phyloP scores from a whole-genome alignment of 2,797 vertebrate genomes.

The Karalla daura region DNA sequence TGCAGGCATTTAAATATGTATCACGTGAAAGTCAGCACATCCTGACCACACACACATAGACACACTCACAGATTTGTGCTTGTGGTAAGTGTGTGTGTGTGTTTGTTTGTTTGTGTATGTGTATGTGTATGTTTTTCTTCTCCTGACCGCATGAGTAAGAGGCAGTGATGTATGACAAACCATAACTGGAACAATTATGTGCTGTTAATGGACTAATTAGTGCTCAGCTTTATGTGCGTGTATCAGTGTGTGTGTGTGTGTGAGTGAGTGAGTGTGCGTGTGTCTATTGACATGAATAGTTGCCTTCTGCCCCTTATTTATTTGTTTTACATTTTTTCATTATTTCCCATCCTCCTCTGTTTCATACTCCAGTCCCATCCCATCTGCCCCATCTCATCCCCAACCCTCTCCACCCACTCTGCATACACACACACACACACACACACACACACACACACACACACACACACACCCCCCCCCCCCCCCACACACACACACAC shows the following conservation, averaged over 20 bases:
- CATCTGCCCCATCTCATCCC: slow-evolving; percentile 62
- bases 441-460: no score
- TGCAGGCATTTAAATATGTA: not conserved
- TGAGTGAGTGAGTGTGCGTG: not conserved
- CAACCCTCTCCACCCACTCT: no score
- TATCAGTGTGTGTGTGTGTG: not conserved
- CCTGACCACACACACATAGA: not conserved
- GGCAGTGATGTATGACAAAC: slow-evolving; percentile 41
- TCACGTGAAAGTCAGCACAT: slow-evolving; percentile 14
- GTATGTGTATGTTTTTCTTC: slow-evolving; percentile 1
- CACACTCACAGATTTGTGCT: not conserved
- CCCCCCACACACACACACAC: no score
- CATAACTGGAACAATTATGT: slow-evolving; percentile 47
- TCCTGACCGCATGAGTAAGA: slow-evolving; percentile 21
- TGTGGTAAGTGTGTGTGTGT: not conserved
- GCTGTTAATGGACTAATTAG: slow-evolving; percentile 50
- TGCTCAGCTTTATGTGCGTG: not conserved
- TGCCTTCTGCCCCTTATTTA: slow-evolving; percentile 17
- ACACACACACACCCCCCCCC: no score
- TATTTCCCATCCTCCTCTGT: slow-evolving; percentile 19
- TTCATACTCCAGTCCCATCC: slow-evolving; percentile 37
- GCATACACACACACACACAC: no score
- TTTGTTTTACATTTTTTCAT: slow-evolving; percentile 19
- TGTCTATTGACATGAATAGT: not conserved
- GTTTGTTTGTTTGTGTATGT: no score